These are phyloP conservation scores for Spermophilus dauricus DNA, from an alignment of 2,113 vertebrate species.

Conservation along the genomic window DNA sequence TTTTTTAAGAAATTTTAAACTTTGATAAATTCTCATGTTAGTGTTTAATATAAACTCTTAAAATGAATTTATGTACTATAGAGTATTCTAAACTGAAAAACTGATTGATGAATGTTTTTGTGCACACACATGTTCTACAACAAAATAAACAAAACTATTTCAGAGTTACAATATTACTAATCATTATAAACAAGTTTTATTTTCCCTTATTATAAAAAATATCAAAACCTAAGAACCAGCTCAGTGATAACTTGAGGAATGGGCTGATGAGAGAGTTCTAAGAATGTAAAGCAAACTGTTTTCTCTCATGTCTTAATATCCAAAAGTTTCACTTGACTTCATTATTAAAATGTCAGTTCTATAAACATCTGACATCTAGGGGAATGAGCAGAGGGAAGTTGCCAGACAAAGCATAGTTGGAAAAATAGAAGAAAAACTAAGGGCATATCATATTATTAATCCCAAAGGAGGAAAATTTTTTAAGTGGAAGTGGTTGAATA, in stretches of 20 bases:
- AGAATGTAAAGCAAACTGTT: background rate
- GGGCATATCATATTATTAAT: background rate
- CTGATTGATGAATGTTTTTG: background rate
- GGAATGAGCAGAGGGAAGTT: background rate
- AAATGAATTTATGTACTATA: background rate
- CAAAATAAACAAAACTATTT: background rate
- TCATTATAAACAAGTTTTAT: background rate
- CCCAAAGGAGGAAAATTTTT: background rate
- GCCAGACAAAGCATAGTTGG: background rate
- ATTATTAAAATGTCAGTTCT: background rate
- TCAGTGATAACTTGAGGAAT: slow-evolving; percentile 5
- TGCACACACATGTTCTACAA: background rate
- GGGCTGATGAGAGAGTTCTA: background rate
- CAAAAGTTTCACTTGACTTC: background rate
- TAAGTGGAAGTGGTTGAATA: background rate
- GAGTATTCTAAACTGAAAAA: background rate
- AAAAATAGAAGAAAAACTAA: background rate
- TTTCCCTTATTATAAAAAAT: slow-evolving; percentile 10
- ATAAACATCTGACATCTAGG: background rate
- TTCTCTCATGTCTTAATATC: background rate
- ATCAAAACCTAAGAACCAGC: background rate
- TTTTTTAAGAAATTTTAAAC: background rate
- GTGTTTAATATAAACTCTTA: background rate
- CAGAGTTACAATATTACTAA: background rate
- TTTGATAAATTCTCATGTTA: background rate